Evolutionary conservation across 2,113 vertebrate species (phyloP).

Genomic region (Parus major): DNA sequence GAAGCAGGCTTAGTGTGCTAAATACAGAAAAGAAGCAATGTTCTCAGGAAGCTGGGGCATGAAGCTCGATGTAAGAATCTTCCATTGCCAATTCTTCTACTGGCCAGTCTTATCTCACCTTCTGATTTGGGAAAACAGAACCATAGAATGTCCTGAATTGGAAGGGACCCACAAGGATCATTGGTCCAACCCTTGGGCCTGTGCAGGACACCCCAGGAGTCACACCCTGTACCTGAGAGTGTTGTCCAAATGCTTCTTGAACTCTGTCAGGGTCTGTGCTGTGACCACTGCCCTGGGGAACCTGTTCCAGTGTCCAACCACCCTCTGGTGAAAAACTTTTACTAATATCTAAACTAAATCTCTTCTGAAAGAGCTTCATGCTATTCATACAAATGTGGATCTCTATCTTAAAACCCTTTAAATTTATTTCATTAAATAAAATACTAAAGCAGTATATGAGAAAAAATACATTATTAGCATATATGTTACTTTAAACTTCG

Average conservation of each 20-base stretch:
- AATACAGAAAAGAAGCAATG: neutral
- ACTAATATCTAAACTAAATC: neutral
- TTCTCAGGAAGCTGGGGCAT: neutral
- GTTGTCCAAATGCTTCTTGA: neutral
- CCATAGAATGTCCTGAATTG: too few species aligned
- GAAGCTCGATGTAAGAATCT: neutral
- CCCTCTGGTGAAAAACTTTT: neutral
- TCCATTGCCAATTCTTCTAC: neutral
- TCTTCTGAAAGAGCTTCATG: neutral
- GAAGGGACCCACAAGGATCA: neutral
- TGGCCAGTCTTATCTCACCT: neutral
- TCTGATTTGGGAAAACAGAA: neutral
- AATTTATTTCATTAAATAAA: neutral
- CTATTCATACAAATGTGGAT: neutral
- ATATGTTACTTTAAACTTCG: neutral
- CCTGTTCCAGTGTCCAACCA: accelerated
- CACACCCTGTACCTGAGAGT: neutral
- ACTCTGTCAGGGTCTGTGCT: accelerated
- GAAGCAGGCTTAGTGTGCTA: neutral
- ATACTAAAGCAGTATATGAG: accelerated
- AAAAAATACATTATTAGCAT: neutral
- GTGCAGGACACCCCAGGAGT: neutral
- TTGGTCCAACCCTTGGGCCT: too few species aligned
- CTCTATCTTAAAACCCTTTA: neutral
- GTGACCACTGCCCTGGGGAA: neutral